These are phyloP conservation scores for Luscinia luscinia DNA, from an alignment of 2,797 vertebrate species.

Conservation along the genomic window DNA sequence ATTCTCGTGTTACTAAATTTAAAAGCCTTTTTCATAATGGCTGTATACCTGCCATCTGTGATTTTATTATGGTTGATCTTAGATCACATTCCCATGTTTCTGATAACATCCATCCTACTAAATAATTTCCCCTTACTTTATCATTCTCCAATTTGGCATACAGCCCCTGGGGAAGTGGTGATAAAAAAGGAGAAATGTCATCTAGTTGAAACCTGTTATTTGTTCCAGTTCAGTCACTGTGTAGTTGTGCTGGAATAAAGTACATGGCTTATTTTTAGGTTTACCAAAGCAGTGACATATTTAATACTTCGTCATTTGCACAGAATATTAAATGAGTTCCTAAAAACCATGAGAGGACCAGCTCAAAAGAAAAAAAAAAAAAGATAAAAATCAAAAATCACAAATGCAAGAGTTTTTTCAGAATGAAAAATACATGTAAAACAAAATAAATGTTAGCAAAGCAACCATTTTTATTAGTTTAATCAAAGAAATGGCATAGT, in stretches of 20 bases:
- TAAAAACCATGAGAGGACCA: neutral
- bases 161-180: neutral
- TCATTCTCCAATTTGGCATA: neutral
- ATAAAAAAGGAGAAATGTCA: neutral
- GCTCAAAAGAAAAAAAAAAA: neutral
- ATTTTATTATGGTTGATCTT: conserved; percentile 13
- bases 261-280: neutral
- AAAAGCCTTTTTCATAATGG: neutral
- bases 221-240: neutral
- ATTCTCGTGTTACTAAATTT: neutral
- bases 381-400: neutral
- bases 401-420: neutral
- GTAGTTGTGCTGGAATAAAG: neutral
- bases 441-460: neutral
- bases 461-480: neutral
- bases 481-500: neutral
- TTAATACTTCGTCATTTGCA: neutral
- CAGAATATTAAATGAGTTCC: neutral
- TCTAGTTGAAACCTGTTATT: neutral
- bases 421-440: neutral
- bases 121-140: neutral
- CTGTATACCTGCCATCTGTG: neutral
- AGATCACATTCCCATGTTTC: neutral
- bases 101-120: neutral
- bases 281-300: neutral